Percentiles rank a stretch among this genome's conserved stretches.
Evolutionary conservation across 2,888 invertebrate genomes (phyloP).

Genomic region (Macropis europaea): DNA sequence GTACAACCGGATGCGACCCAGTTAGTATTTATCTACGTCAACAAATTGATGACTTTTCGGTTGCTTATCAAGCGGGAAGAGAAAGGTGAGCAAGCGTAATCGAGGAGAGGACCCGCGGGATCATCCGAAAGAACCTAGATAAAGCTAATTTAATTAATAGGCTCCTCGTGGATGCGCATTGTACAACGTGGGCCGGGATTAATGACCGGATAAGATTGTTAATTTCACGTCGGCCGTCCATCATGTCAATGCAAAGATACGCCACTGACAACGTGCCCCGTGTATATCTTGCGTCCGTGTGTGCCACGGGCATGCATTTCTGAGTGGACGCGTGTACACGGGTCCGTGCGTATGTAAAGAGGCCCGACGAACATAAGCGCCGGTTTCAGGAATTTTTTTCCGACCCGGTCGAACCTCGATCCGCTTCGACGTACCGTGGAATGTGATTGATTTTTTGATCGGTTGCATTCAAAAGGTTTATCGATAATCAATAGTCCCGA

Average conservation of each 20-base stretch:
- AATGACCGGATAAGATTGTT: slow-evolving; percentile 70
- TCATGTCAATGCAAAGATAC: slow-evolving; percentile 61
- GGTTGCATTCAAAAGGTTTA: background rate
- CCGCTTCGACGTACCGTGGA: background rate
- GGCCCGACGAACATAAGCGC: slow-evolving; percentile 12
- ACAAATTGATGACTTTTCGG: slow-evolving; percentile 31
- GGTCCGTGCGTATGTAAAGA: slow-evolving; percentile 25
- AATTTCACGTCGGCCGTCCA: slow-evolving; percentile 59
- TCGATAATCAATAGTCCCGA: too few relatives aligned
- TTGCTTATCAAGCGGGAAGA: background rate
- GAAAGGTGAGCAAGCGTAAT: background rate
- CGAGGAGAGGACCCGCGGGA: background rate
- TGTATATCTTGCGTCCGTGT: slow-evolving; percentile 32
- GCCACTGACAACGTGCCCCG: slow-evolving; percentile 41
- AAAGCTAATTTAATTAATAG: slow-evolving; percentile 59
- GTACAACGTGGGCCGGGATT: slow-evolving; percentile 60
- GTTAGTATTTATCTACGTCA: slow-evolving; percentile 30
- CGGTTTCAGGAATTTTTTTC: slow-evolving; percentile 5
- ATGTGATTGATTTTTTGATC: slow-evolving; percentile 22
- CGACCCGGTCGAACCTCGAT: background rate
- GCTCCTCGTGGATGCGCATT: slow-evolving; percentile 28
- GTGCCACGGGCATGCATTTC: slow-evolving; percentile 19
- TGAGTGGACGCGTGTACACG: slow-evolving; percentile 14
- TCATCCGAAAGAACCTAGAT: slow-evolving; percentile 37
- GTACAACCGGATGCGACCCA: slow-evolving; percentile 20